Percentiles rank a stretch among this genome's conserved stretches.
phyloP scores from a whole-genome alignment of 53 echinoderm and acorn worm species.

The Mesocentrotus franciscanus region DNA sequence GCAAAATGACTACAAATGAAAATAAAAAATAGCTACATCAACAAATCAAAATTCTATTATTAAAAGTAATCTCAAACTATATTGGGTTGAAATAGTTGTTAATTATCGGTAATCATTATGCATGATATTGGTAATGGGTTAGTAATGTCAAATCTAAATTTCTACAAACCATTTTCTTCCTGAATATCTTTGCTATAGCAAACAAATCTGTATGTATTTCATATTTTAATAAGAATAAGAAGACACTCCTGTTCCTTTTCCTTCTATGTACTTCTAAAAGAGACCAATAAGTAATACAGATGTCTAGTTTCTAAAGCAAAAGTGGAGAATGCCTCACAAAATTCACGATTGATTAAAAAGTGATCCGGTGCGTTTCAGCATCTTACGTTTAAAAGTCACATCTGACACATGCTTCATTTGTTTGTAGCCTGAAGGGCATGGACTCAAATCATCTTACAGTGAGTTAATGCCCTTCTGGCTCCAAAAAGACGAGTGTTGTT shows the following conservation, averaged over 20 bases:
- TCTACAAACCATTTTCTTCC: not conserved
- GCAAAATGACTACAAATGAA: not conserved
- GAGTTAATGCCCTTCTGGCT: no score
- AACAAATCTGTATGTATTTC: no score
- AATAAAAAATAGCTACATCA: not conserved
- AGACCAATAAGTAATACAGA: no score
- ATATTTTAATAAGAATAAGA: no score
- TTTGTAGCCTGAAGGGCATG: no score
- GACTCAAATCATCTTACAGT: no score
- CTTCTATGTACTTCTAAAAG: no score
- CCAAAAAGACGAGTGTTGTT: not conserved
- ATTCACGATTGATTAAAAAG: not conserved
- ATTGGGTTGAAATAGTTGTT: not conserved
- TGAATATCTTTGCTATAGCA: no score
- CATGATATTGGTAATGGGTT: not conserved
- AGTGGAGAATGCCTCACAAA: not conserved
- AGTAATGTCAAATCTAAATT: not conserved
- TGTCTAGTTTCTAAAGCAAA: not conserved
- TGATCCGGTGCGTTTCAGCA: not conserved
- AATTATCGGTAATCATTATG: not conserved
- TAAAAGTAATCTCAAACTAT: not conserved
- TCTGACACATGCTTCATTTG: no score
- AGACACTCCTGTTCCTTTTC: no score
- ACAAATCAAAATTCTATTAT: not conserved
- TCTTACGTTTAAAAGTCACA: not conserved